Percentiles rank a stretch among this genome's conserved stretches.
Evolutionary conservation across 2,113 vertebrate species (phyloP).

Genomic region (Corydoras sp.): DNA sequence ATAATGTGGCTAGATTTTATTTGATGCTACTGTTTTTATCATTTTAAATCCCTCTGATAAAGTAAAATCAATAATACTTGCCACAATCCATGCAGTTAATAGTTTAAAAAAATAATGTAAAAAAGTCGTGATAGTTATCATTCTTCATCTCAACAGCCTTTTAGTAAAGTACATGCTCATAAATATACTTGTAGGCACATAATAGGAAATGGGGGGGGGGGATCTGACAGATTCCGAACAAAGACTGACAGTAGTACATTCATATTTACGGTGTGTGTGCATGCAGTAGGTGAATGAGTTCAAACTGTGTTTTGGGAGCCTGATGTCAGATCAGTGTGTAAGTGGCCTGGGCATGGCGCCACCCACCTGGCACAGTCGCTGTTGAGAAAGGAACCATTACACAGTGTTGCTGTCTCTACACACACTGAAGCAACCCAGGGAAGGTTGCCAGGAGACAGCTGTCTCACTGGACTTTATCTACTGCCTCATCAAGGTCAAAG

Average conservation of each 20-base stretch:
- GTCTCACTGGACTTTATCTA: conserved; percentile 53
- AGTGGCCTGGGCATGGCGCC: conserved; percentile 54
- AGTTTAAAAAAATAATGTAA: no score
- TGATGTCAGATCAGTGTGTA: conserved; percentile 47
- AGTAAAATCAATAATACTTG: no score
- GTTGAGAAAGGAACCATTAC: conserved; percentile 43
- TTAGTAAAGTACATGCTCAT: no score
- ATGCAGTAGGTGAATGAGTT: conserved; percentile 22
- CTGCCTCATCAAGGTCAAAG: conserved; percentile 61
- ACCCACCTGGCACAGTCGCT: conserved; percentile 58
- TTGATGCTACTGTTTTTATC: no score
- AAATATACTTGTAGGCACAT: no score
- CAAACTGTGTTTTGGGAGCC: conserved; percentile 26
- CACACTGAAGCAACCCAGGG: conserved; percentile 41
- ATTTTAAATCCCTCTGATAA: no score
- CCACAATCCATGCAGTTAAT: no score
- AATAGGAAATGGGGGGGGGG: no score
- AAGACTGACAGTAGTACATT: not conserved
- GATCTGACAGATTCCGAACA: not conserved
- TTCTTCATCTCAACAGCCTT: no score
- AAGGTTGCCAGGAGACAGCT: conserved; percentile 56
- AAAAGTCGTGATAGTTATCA: no score
- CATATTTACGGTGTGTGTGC: not conserved
- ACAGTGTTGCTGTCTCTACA: conserved; percentile 53
- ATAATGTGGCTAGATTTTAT: no score